Evolutionary conservation across 2,888 invertebrate species (phyloP).

Genomic region (Ptycholaimellus sp.): DNA sequence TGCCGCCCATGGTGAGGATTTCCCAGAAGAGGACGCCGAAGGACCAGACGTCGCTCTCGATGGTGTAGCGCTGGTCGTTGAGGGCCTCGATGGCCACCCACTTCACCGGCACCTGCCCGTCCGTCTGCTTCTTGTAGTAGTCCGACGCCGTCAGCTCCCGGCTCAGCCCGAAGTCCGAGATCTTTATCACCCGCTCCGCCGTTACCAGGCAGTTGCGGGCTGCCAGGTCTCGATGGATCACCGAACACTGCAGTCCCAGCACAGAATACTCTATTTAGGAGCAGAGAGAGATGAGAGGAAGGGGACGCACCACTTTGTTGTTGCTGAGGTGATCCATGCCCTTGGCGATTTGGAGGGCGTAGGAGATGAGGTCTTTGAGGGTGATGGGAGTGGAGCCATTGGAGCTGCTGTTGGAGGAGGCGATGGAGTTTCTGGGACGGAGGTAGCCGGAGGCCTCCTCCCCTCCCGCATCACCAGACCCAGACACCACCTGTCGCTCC

Average conservation of each 20-base stretch:
- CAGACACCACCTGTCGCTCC: too few relatives aligned
- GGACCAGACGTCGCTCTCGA: constrained; percentile 40
- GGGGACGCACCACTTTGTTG: too few relatives aligned
- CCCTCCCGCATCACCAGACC: too few relatives aligned
- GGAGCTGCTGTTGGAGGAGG: not conserved
- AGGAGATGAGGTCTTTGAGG: constrained; percentile 65
- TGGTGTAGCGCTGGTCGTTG: constrained; percentile 66
- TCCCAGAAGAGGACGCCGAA: too few relatives aligned
- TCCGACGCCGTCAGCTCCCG: constrained; percentile 50
- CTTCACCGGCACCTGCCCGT: constrained; percentile 81
- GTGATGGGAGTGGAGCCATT: constrained; percentile 10
- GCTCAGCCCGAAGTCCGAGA: constrained; percentile 91
- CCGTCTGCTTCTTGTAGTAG: constrained; percentile 64
- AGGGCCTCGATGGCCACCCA: constrained; percentile 99
- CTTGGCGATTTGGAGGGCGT: constrained; percentile 80
- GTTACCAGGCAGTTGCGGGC: too few relatives aligned
- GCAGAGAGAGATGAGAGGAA: too few relatives aligned
- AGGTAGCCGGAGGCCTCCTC: too few relatives aligned
- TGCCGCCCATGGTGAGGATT: constrained; percentile 89
- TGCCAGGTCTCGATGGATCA: constrained; percentile 88
- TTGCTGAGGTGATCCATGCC: too few relatives aligned
- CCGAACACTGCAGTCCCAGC: too few relatives aligned
- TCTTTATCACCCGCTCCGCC: constrained; percentile 75
- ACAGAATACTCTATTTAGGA: too few relatives aligned
- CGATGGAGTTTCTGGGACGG: too few relatives aligned